Evolutionary conservation across 2,888 invertebrate species (phyloP).

Genomic region (Drosophila pseudotakahashii): DNA sequence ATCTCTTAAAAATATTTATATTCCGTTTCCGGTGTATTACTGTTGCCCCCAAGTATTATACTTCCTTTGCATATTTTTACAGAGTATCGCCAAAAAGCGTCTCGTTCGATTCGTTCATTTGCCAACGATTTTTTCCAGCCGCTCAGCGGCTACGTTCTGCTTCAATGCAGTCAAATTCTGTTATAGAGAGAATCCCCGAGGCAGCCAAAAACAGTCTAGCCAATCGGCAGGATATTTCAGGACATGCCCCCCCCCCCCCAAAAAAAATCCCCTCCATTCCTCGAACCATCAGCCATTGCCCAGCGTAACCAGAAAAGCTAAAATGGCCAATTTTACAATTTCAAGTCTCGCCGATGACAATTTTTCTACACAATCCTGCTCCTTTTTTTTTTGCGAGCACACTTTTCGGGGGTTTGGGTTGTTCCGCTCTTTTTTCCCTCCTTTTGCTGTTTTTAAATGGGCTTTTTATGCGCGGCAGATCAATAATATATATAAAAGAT

Average conservation of each 20-base stretch:
- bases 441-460: slow-evolving; percentile 73
- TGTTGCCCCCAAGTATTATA: no score
- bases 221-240: slow-evolving; percentile 49
- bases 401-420: slow-evolving; percentile 5
- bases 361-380: slow-evolving; percentile 72
- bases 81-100: slow-evolving; percentile 50
- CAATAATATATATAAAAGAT: slow-evolving; percentile 75
- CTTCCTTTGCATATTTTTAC: neutral
- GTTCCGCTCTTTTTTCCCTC: slow-evolving; percentile 8
- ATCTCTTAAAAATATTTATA: no score
- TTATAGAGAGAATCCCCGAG: slow-evolving; percentile 55
- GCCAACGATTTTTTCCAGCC: slow-evolving; percentile 62
- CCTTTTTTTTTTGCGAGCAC: slow-evolving; percentile 37
- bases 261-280: no score
- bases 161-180: slow-evolving; percentile 78
- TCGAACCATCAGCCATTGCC: slow-evolving; percentile 42
- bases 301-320: slow-evolving; percentile 73
- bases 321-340: slow-evolving; percentile 81
- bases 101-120: slow-evolving; percentile 45
- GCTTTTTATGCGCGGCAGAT: slow-evolving; percentile 81
- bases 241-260: slow-evolving; percentile 13
- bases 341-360: slow-evolving; percentile 60
- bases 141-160: slow-evolving; percentile 74
- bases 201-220: slow-evolving; percentile 25
- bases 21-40: no score